Base-by-base conservation (phyloP, 2,797 vertebrate genomes). In the Hoplostethus mediterraneus region DNA sequence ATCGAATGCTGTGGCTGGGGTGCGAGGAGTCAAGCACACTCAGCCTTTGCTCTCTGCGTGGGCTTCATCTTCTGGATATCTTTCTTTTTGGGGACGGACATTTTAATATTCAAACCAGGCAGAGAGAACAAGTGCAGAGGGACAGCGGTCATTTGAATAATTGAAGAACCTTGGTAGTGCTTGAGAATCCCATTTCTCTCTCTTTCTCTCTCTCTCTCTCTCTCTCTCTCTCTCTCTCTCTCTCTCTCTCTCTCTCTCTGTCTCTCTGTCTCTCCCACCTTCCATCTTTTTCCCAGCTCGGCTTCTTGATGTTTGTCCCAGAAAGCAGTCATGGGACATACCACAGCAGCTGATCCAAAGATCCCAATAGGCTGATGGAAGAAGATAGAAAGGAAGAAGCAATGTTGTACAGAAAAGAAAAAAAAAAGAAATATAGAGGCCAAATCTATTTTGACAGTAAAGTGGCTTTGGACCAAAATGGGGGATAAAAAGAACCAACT, bases 21-120 rank as follows among this genome's bases (percentile, higher is more conserved):
- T 63, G 81, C 12, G 9, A 80, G 55, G 73, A 89, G 84, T 90
- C 86, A 86, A 91, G 81, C 71, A 30, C 60, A 80, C 77, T 83
- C 80, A 84, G 87, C 83, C 85, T 88, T 89, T 92, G 66, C 84
- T 90, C 89, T 94, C 87, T 80, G 82, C 80, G 60, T 92, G 86
- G 80, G 91, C 75, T 80, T 90, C 85, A 87, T 91, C 85, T 91
- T 88, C 89, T 90, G 86, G 82, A 93, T 91, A 85, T 89, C 82
- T 85, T 80, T 86, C 81, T 90, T 85, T 92, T 92, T 82, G 82
- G 88, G 77, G 87, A 87, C 83, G 59, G 83, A 85, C 86, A 90
- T 91, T 92, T 93, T 90, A 93, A 92, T 92, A 94, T 94, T 93
- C 91, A 93, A 93, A 87, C 78, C 87, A 85, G 88, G 86, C 82